Base-by-base conservation (phyloP, 2,797 vertebrate genomes). In the Margarornis squamiger region DNA sequence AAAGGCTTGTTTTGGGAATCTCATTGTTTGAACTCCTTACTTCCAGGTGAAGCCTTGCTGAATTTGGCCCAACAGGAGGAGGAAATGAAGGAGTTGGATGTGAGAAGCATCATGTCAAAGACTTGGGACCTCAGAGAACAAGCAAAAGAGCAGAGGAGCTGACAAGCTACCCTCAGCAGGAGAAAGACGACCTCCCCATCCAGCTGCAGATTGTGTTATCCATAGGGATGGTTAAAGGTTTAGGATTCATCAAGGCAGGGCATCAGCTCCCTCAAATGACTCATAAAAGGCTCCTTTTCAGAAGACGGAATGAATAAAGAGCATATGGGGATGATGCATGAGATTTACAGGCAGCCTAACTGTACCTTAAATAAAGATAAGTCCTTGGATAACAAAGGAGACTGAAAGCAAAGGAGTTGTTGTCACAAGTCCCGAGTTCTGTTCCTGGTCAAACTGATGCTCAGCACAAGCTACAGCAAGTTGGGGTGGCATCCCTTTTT, bases 1-100 rank as follows among this genome's bases (percentile, higher is more conserved):
- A 73, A 65, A 86, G n/a, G 55, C 5, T 67, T 65, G 16, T 48
- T 46, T 46, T 14, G 51, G 27, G 45, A 86, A 83, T 14, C 12
- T 88, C 48, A 12, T 6, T 32, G 11, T 57, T 75, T 52, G 23
- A 68, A 15, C 19, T 86, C 17, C 49, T 76, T 41, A 17, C 17
- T 52, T 94, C 39, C 93, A 98, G 97, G 94, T 98, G 77, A 98
- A 98, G 91, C 96, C 97, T 97, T 98, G 82, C 94, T 98, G 92
- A 97, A 98, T 29, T 96, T 97, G 39, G 97, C 97, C 41, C 91
- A 93, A 48, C 96, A 97, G 86, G 96, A 98, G 79, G 97, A 98
- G 12, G 97, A 97, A 88, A 97, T 96, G 52, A 97, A 98, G 87
- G 97, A 98, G 92, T 80, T 98, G 59, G 97, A 98, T 73, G 58